Conservation (phyloP, 2,113 vertebrate species). For the Bos javanicus region DNA sequence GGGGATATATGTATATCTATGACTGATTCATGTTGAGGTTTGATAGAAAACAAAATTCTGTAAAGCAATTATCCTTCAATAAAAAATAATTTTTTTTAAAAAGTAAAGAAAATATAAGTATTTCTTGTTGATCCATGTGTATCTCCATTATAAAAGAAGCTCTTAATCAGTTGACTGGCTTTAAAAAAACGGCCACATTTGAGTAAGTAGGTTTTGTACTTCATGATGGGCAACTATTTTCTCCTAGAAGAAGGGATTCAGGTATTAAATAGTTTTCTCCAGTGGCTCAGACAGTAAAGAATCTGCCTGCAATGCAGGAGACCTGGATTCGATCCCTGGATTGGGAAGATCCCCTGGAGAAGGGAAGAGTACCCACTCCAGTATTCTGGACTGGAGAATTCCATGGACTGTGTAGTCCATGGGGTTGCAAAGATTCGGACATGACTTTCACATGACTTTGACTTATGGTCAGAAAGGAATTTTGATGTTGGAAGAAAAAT, state of each 20-base stretch:
- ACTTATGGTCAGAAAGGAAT: slow-evolving; percentile 9
- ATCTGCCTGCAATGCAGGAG: not conserved
- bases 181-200: not conserved
- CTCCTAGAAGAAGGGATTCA: not conserved
- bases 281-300: not conserved
- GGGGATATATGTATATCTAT: not conserved
- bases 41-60: not conserved
- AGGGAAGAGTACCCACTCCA: not conserved
- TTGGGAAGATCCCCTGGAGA: not conserved
- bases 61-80: not conserved
- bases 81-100: not conserved
- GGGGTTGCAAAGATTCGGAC: not conserved
- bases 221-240: not conserved
- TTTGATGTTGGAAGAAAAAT: slow-evolving; percentile 13
- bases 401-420: not conserved
- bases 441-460: not conserved
- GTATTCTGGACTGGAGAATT: not conserved
- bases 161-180: not conserved
- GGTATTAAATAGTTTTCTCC: not conserved
- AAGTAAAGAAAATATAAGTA: not conserved
- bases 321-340: not conserved
- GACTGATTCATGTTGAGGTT: not conserved
- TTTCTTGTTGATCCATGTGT: not conserved
- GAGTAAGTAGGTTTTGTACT: not conserved
- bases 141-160: not conserved